These are phyloP conservation scores for Hypselothyrea guttata DNA, from an alignment of 2,888 invertebrate species.

Conservation along the genomic window DNA sequence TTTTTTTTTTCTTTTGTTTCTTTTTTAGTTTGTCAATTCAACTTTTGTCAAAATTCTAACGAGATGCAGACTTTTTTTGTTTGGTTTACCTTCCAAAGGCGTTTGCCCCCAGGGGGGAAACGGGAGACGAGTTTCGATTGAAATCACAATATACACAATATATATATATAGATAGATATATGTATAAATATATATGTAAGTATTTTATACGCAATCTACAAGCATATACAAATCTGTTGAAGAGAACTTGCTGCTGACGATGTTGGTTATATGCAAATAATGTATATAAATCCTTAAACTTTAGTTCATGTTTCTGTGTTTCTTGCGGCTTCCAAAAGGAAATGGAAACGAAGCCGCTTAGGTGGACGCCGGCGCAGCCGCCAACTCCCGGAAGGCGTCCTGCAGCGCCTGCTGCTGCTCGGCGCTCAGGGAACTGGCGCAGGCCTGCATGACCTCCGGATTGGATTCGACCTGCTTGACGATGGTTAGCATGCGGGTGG, in stretches of 20 bases:
- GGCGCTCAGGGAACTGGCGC: constrained; percentile 88
- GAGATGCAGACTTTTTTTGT: constrained; percentile 63
- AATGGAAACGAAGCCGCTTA: constrained; percentile 19
- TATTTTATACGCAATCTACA: constrained; percentile 18
- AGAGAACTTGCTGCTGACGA: too few species aligned
- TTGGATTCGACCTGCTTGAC: constrained; percentile 93
- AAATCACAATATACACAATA: constrained; percentile 59
- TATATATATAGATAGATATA: constrained; percentile 7
- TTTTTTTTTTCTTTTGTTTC: constrained; percentile 2
- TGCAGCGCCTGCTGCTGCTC: constrained; percentile 93
- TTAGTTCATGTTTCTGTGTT: too few species aligned
- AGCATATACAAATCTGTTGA: constrained; percentile 26
- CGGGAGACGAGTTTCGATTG: constrained; percentile 68
- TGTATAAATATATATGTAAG: constrained; percentile 9
- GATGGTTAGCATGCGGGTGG: constrained; percentile 91
- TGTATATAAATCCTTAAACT: constrained; percentile 38
- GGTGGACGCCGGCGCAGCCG: constrained; percentile 46
- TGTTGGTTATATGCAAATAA: too few species aligned
- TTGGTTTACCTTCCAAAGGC: constrained; percentile 58
- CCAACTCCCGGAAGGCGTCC: constrained; percentile 84
- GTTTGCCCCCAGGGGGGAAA: constrained; percentile 14
- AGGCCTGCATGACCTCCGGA: constrained; percentile 90
- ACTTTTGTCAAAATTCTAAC: constrained; percentile 67
- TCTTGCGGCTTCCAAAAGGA: constrained; percentile 2
- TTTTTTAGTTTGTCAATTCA: constrained; percentile 33